Evolutionary conservation across 2,797 vertebrate species (phyloP).

Genomic region (Danio jaintianensis): DNA sequence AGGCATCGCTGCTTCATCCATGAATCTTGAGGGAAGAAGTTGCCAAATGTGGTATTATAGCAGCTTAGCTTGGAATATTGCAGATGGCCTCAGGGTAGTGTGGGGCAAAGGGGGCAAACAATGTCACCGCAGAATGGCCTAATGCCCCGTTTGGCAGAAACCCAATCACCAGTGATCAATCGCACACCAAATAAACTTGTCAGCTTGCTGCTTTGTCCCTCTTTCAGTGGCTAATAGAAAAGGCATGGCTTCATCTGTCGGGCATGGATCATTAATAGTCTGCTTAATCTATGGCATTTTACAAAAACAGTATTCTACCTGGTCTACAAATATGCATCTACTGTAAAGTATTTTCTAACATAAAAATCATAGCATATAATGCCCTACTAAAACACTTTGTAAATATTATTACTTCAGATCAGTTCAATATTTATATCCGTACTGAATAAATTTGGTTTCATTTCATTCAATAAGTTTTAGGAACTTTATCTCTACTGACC

Average conservation of each 20-base stretch:
- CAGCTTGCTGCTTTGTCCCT: slow-evolving; percentile 72
- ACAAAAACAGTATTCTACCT: not conserved
- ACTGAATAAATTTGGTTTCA: too few species aligned
- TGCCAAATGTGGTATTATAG: slow-evolving; percentile 82
- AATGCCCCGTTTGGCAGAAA: slow-evolving; percentile 1
- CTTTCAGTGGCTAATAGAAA: slow-evolving; percentile 70
- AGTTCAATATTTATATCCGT: too few species aligned
- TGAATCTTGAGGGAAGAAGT: slow-evolving; percentile 72
- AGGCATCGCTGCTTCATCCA: slow-evolving; percentile 55
- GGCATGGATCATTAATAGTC: slow-evolving; percentile 56
- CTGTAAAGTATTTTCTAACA: not conserved
- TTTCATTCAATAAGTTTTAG: too few species aligned
- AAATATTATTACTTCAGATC: not conserved
- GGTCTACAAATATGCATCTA: not conserved
- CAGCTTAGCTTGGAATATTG: slow-evolving; percentile 76
- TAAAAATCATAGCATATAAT: not conserved
- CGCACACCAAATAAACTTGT: slow-evolving; percentile 64
- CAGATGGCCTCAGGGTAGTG: slow-evolving; percentile 71
- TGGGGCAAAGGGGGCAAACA: slow-evolving; percentile 71
- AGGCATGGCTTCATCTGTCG: slow-evolving; percentile 64
- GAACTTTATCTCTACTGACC: too few species aligned
- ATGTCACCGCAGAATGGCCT: slow-evolving; percentile 64
- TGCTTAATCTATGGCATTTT: slow-evolving; percentile 51
- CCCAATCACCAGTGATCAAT: slow-evolving; percentile 36
- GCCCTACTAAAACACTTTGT: not conserved